Evolutionary conservation across 2,888 invertebrate species (phyloP), one percentile per base, ranked within the genome.

Genomic region (Palloptera scutellata): DNA sequence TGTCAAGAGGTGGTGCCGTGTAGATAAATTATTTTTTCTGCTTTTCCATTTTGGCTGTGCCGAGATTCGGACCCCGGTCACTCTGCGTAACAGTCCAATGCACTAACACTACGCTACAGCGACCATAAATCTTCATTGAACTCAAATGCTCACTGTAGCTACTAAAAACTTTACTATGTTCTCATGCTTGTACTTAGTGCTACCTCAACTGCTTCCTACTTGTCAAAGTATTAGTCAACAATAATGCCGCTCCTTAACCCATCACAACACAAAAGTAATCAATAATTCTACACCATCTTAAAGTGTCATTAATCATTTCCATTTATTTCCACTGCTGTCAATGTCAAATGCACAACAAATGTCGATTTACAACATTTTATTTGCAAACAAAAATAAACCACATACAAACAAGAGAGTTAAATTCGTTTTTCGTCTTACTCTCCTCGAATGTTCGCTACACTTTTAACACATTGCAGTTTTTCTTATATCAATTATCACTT

Each of bases 281-380:
- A 76, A 71, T 64, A 72, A 80, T 79, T 76, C 79, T 72, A 66
- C 63, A 66, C 63, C 67, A 74, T 73, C 67, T 72, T 72, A 70
- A 70, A 64, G 69, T 74, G 77, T 74, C 77, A 77, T 81, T 72
- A 71, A 78, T 79, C 80, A 80, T 73, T 71, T 71, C 64, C 67
- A 59, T 42, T 79, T 79, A 80, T 73, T 71, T 71, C 66, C 67
- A 59, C 45, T 66, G 74, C 76, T 75, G 80, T 78, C 81, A 79
- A 75, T 78, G 79, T 78, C 78, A 76, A 74, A 70, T 62, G 40
- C 70, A 69, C 72, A 54, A 71, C 70, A 68, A 70, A 72, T 73
- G 74, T 77, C 74, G 74, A 52, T 61, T 30, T 20, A 19, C 58
- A 64, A n/a, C 17, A 52, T 20, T 19, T 20, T 42, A 10, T 5